These are phyloP conservation scores for Danaus melanippus DNA, from an alignment of 1,140 invertebrate species.

Conservation along the genomic window DNA sequence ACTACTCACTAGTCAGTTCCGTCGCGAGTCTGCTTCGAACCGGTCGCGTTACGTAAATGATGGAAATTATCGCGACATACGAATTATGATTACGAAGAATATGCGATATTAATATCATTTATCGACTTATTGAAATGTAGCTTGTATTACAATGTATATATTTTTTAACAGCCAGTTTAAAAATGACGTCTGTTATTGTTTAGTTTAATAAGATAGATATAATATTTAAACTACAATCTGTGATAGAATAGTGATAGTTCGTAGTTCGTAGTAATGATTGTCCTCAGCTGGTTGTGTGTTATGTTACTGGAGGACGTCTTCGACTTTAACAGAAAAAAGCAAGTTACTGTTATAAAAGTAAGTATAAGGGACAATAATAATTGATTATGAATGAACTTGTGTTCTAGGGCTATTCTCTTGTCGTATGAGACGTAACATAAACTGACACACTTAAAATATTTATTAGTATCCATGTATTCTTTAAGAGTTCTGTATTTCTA, in stretches of 20 bases:
- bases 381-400: neutral
- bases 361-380: constrained; percentile 11
- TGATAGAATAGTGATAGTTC: constrained; percentile 49
- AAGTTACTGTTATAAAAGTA: constrained; percentile 20
- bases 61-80: neutral
- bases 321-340: constrained; percentile 24
- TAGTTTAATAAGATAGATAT: neutral
- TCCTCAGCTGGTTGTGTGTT: constrained; percentile 40
- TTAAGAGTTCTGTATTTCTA: no score
- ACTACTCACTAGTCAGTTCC: constrained; percentile 8
- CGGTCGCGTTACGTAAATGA: constrained; percentile 11
- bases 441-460: neutral
- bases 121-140: no score
- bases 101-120: neutral
- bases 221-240: constrained; percentile 24
- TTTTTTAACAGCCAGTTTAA: neutral
- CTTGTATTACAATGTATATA: no score
- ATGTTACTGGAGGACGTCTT: constrained; percentile 33
- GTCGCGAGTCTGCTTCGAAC: constrained; percentile 13
- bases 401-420: no score
- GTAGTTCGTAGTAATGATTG: constrained; percentile 39
- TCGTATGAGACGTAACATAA: no score
- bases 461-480: neutral
- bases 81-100: constrained; percentile 4
- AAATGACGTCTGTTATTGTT: neutral